phyloP scores from a whole-genome alignment of 2,113 vertebrate genomes.

The Acanthochromis polyacanthus region DNA sequence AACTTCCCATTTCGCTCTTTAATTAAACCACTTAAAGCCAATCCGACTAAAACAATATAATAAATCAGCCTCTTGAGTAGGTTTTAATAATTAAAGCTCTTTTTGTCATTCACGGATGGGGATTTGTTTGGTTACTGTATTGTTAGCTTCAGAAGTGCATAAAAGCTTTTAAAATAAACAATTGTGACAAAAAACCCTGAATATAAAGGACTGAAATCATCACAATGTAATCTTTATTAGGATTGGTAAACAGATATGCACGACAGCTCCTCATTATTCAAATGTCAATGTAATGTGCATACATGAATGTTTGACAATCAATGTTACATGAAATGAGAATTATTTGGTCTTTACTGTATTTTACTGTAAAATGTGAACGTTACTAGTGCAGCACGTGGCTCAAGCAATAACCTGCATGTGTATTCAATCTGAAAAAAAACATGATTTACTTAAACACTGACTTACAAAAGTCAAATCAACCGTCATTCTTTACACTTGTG shows the following conservation, averaged over 20 bases:
- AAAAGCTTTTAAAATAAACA: background rate
- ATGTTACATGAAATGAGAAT: background rate
- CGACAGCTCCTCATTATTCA: background rate
- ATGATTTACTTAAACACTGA: background rate
- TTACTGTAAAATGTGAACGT: background rate
- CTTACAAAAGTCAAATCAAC: too few relatives aligned
- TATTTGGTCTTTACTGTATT: background rate
- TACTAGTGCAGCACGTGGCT: background rate
- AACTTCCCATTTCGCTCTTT: background rate
- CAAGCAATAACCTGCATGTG: too few relatives aligned
- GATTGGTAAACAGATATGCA: background rate
- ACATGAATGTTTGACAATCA: background rate
- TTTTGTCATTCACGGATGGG: background rate
- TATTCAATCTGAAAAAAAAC: background rate
- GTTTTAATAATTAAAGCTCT: background rate
- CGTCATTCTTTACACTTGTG: background rate
- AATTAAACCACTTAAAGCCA: background rate
- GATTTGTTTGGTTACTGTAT: background rate
- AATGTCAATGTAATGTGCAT: background rate
- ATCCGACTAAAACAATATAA: background rate
- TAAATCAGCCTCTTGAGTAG: background rate
- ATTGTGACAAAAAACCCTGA: too few relatives aligned
- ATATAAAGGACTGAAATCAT: background rate
- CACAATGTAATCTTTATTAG: background rate
- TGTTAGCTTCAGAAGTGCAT: background rate